A percentile compares a stretch with the other conserved stretches of the same genome.
These are phyloP conservation scores for Columba livia DNA, from an alignment of 2,113 vertebrate genomes.

Conservation along the genomic window DNA sequence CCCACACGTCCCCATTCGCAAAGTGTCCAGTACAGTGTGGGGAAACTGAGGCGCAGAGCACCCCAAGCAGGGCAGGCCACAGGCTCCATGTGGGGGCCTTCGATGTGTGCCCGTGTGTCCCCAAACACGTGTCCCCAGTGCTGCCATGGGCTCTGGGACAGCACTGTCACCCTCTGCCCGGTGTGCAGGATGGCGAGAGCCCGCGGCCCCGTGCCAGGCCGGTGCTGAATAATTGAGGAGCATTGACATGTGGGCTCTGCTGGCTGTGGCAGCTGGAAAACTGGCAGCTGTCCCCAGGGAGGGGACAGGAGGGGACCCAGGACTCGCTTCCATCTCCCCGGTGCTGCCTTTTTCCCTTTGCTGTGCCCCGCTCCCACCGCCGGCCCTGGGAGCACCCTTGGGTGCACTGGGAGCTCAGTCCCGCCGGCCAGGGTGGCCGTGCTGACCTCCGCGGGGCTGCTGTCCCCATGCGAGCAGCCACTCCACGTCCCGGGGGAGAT, in stretches of 20 bases:
- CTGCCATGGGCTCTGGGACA: background rate
- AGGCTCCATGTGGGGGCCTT: background rate
- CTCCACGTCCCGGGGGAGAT: background rate
- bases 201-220: background rate
- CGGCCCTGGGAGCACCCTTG: background rate
- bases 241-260: background rate
- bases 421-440: background rate
- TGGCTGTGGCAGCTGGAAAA: background rate
- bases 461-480: background rate
- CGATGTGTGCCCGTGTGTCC: background rate
- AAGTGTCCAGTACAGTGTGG: too few species aligned
- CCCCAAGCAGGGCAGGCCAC: background rate
- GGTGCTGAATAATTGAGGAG: conserved; percentile 54
- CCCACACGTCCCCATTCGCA: too few species aligned
- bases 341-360: background rate
- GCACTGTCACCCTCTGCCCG: background rate
- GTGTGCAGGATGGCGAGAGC: background rate
- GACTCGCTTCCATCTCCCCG: background rate
- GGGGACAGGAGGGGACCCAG: background rate
- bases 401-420: rapidly evolving
- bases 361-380: rapidly evolving
- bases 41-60: too few species aligned
- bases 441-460: background rate
- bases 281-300: background rate
- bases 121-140: background rate